Evolutionary conservation across 2,113 vertebrate species (phyloP).

Genomic region (Apaloderma vittatum): DNA sequence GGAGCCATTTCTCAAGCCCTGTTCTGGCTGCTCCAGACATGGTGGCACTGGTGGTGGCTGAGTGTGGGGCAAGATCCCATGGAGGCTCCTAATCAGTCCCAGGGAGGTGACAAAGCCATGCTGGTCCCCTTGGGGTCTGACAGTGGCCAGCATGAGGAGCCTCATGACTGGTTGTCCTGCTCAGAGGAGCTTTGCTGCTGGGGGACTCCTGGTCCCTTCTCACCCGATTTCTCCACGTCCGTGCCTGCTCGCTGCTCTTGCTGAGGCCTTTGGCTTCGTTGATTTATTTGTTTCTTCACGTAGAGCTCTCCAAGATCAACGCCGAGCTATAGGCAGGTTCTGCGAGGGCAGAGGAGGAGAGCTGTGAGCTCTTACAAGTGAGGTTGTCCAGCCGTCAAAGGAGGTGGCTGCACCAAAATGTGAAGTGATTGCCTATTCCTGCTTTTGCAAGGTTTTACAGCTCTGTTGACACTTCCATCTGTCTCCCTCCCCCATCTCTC

Average conservation of each 20-base stretch:
- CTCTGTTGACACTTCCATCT: background rate
- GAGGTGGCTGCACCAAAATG: background rate
- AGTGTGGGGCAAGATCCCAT: fast-evolving
- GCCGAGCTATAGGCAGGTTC: background rate
- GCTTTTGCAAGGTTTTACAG: background rate
- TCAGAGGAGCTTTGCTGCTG: background rate
- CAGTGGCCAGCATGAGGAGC: background rate
- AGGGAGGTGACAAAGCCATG: fast-evolving
- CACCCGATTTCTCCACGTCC: background rate
- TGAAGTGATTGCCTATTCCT: background rate
- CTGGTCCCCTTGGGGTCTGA: fast-evolving
- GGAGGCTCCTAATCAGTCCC: background rate
- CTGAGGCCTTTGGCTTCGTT: background rate
- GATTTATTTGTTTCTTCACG: background rate
- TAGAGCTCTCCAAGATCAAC: background rate
- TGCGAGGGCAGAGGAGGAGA: background rate
- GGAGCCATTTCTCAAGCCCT: background rate
- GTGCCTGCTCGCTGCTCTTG: background rate
- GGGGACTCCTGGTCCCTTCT: background rate
- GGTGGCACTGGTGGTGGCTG: fast-evolving
- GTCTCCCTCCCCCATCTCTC: background rate
- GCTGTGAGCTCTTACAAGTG: background rate
- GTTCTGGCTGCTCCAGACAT: fast-evolving
- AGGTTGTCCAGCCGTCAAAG: background rate
- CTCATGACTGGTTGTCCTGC: fast-evolving